These are phyloP conservation scores for Orchestia grillus DNA, from an alignment of 1,140 invertebrate genomes.

Conservation along the genomic window DNA sequence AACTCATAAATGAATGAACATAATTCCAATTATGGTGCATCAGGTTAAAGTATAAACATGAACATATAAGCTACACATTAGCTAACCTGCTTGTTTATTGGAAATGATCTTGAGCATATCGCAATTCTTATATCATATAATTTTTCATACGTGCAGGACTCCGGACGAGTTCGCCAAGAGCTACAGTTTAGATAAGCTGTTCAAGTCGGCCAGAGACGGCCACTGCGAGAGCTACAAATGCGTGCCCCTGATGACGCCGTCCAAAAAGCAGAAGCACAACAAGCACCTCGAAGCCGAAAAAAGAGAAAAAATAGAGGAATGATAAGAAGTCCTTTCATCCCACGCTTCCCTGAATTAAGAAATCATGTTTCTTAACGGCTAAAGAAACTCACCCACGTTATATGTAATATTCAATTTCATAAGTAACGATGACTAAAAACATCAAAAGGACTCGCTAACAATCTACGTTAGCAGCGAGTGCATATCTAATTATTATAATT, in stretches of 20 bases:
- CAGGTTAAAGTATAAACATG: neutral
- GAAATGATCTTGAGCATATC: neutral
- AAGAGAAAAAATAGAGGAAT: neutral
- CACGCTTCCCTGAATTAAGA: neutral
- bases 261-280: neutral
- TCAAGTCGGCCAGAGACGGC: slow-evolving; percentile 59
- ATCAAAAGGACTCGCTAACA: neutral
- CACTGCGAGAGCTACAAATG: slow-evolving; percentile 57
- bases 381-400: neutral
- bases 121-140: neutral
- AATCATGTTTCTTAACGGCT: neutral
- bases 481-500: slow-evolving; percentile 11
- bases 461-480: neutral
- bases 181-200: slow-evolving; percentile 57
- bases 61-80: neutral
- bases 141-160: slow-evolving; percentile 37
- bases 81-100: neutral
- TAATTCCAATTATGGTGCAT: neutral
- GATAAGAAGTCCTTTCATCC: neutral
- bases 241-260: slow-evolving; percentile 17
- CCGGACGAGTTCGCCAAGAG: slow-evolving; percentile 59
- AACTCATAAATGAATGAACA: neutral
- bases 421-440: neutral
- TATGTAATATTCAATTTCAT: neutral
- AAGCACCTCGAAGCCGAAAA: neutral